Evolutionary conservation across 2,888 invertebrate species (phyloP), one percentile per base, ranked within the genome.

Genomic region (Caenorhabditis parvicauda): DNA sequence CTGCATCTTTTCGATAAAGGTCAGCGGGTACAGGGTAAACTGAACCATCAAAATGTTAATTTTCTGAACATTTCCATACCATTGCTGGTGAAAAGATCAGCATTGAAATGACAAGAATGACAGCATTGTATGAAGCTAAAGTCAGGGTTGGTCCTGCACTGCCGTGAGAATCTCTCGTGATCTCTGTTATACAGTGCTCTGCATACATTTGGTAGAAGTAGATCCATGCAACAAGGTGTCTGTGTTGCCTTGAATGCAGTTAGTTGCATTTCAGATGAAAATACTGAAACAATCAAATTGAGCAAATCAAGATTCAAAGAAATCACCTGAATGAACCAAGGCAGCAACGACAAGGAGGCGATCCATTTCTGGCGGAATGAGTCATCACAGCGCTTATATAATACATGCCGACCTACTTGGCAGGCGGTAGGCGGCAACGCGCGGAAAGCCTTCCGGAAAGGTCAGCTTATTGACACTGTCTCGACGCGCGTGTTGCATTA

Each of bases 51-150:
- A 19, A n/a, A n/a, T n/a, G n/a, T n/a, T n/a, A n/a, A n/a, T n/a
- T n/a, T n/a, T n/a, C n/a, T n/a, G n/a, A n/a, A n/a, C n/a, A n/a
- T 1, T 38, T 21, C 52, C 52, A 47, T 39, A 67, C 70, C 52
- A 9, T 57, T 41, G 41, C 56, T 57, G n/a, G 68, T 64, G 60
- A 66, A 70, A 38, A 66, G 51, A 45, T 72, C 72, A 7, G 53
- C 42, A 37, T 66, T 71, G 61, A 76, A 74, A 41, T 76, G 74
- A 32, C 76, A 76, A n/a, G 66, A 64, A 42, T 68, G 64, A 35
- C 76, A 76, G 35, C 76, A 76, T 53, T 76, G 76, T 24, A 76
- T 67, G 54, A 76, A 74, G 24, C 67, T 66, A 54, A 75, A 75
- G 48, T 76, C 76, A 12, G 73, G 59, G 28, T 74, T 74, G 9